These are phyloP conservation scores for Budorcas taxicolor DNA, from an alignment of 2,113 vertebrate species.

Conservation along the genomic window DNA sequence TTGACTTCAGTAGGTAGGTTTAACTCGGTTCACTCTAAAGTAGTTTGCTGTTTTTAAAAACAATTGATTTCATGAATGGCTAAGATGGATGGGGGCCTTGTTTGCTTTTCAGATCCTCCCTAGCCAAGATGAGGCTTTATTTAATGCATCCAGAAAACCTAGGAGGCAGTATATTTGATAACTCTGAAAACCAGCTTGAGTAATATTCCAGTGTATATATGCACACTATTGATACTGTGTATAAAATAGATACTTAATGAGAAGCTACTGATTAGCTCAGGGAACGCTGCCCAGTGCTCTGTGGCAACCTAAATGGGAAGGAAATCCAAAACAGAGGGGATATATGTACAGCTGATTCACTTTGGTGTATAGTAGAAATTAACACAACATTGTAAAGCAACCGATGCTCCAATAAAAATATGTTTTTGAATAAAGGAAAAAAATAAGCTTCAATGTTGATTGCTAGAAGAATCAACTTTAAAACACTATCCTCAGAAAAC, in stretches of 20 bases:
- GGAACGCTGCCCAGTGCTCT: not conserved
- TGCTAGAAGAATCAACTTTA: not conserved
- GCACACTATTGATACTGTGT: not conserved
- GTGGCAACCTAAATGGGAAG: not conserved
- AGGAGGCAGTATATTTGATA: not conserved
- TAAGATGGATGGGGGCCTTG: slow-evolving; percentile 51
- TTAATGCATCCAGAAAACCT: not conserved
- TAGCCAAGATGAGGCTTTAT: slow-evolving; percentile 25
- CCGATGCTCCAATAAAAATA: not conserved
- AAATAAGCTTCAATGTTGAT: not conserved
- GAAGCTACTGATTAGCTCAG: not conserved
- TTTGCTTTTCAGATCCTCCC: slow-evolving; percentile 62
- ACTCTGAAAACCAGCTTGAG: slow-evolving; percentile 2
- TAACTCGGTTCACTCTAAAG: slow-evolving; percentile 67
- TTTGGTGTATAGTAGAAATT: not conserved
- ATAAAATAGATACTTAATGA: not conserved
- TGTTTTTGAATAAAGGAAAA: not conserved
- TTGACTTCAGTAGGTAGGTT: slow-evolving; percentile 93
- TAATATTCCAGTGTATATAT: not conserved
- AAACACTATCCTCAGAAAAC: not conserved
- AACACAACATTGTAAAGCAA: not conserved
- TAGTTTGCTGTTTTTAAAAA: slow-evolving; percentile 56
- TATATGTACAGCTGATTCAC: not conserved
- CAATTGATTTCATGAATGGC: slow-evolving; percentile 59
- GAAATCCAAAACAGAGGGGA: not conserved